Evolutionary conservation across 1,140 invertebrate species (phyloP), one percentile per base, ranked within the genome.

Genomic region (Heliconius eleuchia): DNA sequence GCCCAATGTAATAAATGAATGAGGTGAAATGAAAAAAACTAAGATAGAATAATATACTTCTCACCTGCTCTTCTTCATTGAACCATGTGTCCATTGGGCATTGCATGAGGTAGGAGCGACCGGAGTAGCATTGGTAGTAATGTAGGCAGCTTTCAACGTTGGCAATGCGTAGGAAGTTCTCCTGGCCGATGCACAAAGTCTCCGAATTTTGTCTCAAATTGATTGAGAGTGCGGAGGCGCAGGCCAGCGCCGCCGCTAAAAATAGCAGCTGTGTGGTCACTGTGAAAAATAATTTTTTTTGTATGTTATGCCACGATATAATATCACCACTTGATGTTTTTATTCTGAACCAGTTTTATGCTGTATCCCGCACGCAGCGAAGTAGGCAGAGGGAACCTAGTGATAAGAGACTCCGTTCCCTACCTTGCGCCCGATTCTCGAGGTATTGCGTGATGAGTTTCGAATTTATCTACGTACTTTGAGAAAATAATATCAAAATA

Each of bases 121-220:
- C 87, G 11, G 88, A 83, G 73, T 94, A 94, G 82, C 94, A 95
- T 81, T 94, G 91, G 83, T 88, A 95, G 84, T 94, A 95, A 30
- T 89, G 83, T 37, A 85, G 39, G 83, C 94, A 95, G 77, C 83
- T 86, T 1, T 89, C 84, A 27, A 88, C 81, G 76, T 85, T 84
- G 73, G 93, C 87, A 42, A 95, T 92, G 18, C 92, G 88, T 52
- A 94, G 87, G 85, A 94, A 94, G 80, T 94, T 92, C 81, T 89
- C 88, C 81, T 92, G 92, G 80, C 91, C 91, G 57, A 85, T 83
- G 87, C 92, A 93, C 3, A 94, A 84, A 9, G 91, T 93, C 92
- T 94, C 92, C 85, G 89, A 87, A 79, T 89, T 94, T 92, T 91
- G 95, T 92, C 93, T 92, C 88, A 90, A 84, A 30, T 80, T 66